Base-by-base conservation (phyloP, 2,113 vertebrate species). In the Delphinapterus leucas region DNA sequence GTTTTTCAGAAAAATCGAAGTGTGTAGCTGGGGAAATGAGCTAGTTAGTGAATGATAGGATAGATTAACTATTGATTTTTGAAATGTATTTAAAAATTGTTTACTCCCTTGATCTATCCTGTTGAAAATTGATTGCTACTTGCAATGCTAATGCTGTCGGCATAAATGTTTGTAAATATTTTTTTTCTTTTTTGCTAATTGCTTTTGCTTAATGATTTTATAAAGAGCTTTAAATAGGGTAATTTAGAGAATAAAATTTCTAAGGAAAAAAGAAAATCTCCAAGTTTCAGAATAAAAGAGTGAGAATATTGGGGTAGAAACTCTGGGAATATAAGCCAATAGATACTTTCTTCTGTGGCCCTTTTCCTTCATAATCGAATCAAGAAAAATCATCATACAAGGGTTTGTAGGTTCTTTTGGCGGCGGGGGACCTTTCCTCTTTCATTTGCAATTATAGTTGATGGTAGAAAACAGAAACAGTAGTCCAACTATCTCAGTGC, bases 301-400 rank as follows among this genome's bases (percentile, higher is more conserved):
- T 91, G 20, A 88, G 68, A 90, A 71, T 86, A 53, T 73, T 74
- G 44, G 26, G 88, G 18, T 31, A 36, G 65, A 79, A 86, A 36
- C 41, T 38, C 49, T 90, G 65, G 55, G 38, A 68, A 38, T 85
- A 36, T 38, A 77, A 83, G 74, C 21, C 21, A 82, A 23, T 58
- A 15, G 23, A 63, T 85, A 76, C 13, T 88, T 88, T 74, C 58
- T 74, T 41, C 60, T 58, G 3, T 95, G 88, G 9, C 20, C 41
- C n/a, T 79, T 91, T 97, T 49, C 26, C 49, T 93, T 97, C 23
- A 55, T 86, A 74, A 74, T 20, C n/a, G 28, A 68, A 74, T 87
- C 73, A 91, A 83, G 74, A 90, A 63, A 63, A 81, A 17, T 90
- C n/a, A 36, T 63, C 31, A 23, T 65, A 8, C 18, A 36, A 17